Conservation (phyloP, 2,797 vertebrate genomes). For the Microcaecilia unicolor region DNA sequence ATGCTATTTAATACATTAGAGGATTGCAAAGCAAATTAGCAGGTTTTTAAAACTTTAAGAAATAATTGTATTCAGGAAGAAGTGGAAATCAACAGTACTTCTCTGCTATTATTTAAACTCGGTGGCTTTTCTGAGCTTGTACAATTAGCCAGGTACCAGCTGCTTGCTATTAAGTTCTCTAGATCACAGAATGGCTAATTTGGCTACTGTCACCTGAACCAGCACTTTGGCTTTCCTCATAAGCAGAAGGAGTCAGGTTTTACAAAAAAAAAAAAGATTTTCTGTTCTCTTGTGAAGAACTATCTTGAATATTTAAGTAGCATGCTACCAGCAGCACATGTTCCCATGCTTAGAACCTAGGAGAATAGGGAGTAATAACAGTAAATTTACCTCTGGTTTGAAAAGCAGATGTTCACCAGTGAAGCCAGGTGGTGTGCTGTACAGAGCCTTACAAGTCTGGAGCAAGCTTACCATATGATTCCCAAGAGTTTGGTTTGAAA, state of each 20-base stretch:
- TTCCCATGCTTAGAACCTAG: slow-evolving; percentile 8
- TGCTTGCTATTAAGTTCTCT: background rate
- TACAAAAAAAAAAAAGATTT: background rate
- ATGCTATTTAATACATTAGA: slow-evolving; percentile 11
- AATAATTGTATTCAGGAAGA: slow-evolving; percentile 8
- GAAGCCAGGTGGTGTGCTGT: slow-evolving; percentile 1
- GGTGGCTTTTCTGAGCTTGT: slow-evolving; percentile 10
- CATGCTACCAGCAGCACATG: slow-evolving; percentile 6
- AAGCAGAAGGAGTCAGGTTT: background rate
- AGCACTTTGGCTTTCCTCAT: background rate
- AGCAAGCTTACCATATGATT: background rate
- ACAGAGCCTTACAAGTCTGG: slow-evolving; percentile 8
- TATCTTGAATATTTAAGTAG: slow-evolving; percentile 7
- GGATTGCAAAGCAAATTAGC: slow-evolving; percentile 2
- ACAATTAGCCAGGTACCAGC: background rate
- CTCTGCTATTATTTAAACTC: background rate
- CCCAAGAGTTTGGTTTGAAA: background rate
- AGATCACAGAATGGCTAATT: background rate
- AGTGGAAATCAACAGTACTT: slow-evolving; percentile 7
- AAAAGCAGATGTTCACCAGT: background rate
- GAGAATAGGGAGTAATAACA: background rate
- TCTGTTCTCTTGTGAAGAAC: slow-evolving; percentile 3
- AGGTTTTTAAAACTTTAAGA: slow-evolving; percentile 3
- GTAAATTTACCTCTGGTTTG: slow-evolving; percentile 5
- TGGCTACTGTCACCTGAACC: background rate